Evolutionary conservation across 1,140 invertebrate genomes (phyloP), one percentile per base, ranked within the genome.

Genomic region (Diploscapter pachys): DNA sequence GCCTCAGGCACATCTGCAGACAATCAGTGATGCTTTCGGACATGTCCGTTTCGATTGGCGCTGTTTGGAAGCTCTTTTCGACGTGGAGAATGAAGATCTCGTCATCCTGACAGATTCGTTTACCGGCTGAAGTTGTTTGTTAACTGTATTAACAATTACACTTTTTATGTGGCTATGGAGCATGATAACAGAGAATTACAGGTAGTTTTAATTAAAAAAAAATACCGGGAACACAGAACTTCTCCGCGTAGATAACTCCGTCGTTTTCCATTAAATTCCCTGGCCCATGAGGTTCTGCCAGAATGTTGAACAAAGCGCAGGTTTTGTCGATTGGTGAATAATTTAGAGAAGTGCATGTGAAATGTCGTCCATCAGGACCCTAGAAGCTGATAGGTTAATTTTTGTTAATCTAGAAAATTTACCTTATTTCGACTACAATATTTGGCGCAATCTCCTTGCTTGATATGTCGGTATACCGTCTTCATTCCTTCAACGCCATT

Each of bases 391-490:
- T 8, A 62, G 8, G 31, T 67, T 72, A 31, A 52, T 49, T 4
- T 52, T 4, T 3, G 54, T 66, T 11, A 68, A 31, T 31, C 31
- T 69, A 6, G 48, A 57, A 54, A 52, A 31, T 67, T 64, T 55
- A 74, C 73, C 55, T 56, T 68, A 61, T 74, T 74, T 62, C 70
- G 63, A 63, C 61, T 68, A 67, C 73, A 74, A 5, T 66, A 69
- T 8, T 65, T 57, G 52, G 73, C 73, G 64, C 73, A 74, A 69
- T 74, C 73, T 74, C 73, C 73, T 50, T 74, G 73, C 64, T 74
- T 67, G 51, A 74, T 63, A 66, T 74, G 59, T 49, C 70, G 59
- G 52, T 66, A 69, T 51, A 69, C 56, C 50, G 31, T 65, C n/a
- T 69, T 67, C 11, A 68, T 52, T 55, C 51, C 66, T 68, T 68